These are phyloP conservation scores for Monochamus alternatus DNA, from an alignment of 2,888 invertebrate species.

Conservation along the genomic window DNA sequence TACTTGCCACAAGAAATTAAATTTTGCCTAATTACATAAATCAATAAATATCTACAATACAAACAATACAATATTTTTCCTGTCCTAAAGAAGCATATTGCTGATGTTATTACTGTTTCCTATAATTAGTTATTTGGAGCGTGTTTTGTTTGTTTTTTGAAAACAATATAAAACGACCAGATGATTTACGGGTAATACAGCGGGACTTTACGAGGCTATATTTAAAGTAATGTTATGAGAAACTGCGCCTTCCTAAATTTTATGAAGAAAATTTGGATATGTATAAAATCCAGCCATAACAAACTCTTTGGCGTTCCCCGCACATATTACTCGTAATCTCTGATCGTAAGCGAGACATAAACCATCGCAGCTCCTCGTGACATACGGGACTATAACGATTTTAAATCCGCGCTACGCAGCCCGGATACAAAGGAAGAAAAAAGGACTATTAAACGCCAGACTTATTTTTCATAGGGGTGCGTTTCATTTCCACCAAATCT, in stretches of 20 bases:
- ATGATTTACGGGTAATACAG: conserved; percentile 22
- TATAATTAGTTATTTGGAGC: too few species aligned
- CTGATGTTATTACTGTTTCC: too few species aligned
- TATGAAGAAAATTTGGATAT: conserved; percentile 27
- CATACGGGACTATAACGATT: conserved; percentile 61
- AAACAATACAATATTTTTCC: too few species aligned
- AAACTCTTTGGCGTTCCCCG: conserved; percentile 54
- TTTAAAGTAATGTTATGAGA: conserved; percentile 11
- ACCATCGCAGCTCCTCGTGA: conserved; percentile 49
- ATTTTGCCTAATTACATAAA: too few species aligned
- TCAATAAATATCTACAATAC: too few species aligned
- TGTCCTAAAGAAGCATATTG: too few species aligned
- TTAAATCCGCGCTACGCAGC: conserved; percentile 62
- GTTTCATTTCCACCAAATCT: conserved; percentile 58
- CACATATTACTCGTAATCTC: conserved; percentile 56
- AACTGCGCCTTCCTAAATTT: conserved; percentile 14
- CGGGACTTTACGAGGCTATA: conserved; percentile 2
- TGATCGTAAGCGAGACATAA: conserved; percentile 55
- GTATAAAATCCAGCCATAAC: conserved; percentile 48
- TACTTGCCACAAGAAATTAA: too few species aligned
- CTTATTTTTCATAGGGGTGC: conserved; percentile 64
- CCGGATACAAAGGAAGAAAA: conserved; percentile 61
- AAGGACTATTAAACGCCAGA: conserved; percentile 62
- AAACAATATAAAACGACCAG: conserved; percentile 7
- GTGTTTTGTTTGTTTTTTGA: too few species aligned